phyloP scores from a whole-genome alignment of 2,113 vertebrate species.

The Dicentrarchus labrax region DNA sequence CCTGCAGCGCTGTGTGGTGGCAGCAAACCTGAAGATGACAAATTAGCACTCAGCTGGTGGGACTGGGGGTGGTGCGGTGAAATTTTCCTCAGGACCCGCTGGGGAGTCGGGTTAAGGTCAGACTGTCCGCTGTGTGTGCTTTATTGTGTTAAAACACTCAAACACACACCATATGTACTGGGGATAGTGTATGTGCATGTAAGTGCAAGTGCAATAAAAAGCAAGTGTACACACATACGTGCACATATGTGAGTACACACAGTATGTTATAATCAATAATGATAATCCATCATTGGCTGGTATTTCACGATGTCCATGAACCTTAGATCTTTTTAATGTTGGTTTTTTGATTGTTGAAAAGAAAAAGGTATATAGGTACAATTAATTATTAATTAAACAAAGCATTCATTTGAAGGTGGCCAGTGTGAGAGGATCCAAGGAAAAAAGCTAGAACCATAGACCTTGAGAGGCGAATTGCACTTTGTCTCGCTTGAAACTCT shows the following conservation, averaged over 20 bases:
- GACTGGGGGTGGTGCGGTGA: neutral
- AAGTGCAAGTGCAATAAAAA: neutral
- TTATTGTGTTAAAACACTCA: constrained; percentile 41
- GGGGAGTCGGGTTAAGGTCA: constrained; percentile 69
- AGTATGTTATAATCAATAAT: neutral
- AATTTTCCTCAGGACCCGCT: constrained; percentile 40
- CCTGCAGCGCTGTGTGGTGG: constrained; percentile 51
- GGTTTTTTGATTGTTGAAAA: neutral
- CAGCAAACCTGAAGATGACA: constrained; percentile 68
- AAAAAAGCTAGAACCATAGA: too few species aligned
- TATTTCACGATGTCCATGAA: neutral
- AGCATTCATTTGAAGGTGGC: too few species aligned
- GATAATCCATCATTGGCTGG: neutral
- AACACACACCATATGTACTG: constrained; percentile 36
- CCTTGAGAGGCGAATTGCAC: too few species aligned
- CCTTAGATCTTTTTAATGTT: neutral
- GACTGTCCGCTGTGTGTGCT: constrained; percentile 35
- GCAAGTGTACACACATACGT: neutral
- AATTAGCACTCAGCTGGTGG: constrained; percentile 72
- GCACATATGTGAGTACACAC: neutral
- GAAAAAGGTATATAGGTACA: neutral
- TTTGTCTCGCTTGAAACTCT: too few species aligned
- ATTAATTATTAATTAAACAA: too few species aligned
- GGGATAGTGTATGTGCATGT: neutral
- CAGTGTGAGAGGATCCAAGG: too few species aligned